phyloP scores from a whole-genome alignment of 2,797 vertebrate species.

The Gadopsis bispinosus region DNA sequence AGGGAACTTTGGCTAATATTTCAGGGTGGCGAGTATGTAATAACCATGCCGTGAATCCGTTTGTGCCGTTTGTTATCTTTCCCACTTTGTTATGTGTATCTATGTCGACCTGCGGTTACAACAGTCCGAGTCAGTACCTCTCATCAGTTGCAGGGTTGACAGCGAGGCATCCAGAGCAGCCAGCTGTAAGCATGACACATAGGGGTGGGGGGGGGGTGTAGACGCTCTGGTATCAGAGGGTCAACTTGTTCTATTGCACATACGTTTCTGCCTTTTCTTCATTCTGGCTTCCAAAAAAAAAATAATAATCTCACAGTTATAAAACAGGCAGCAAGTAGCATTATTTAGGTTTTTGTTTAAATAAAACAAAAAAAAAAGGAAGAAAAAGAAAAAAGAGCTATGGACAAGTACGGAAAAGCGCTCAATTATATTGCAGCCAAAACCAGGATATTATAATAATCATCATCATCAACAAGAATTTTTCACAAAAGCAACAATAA shows the following conservation, averaged over 20 bases:
- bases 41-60: neutral
- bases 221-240: slow-evolving; percentile 37
- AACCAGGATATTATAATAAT: slow-evolving; percentile 67
- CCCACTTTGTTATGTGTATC: slow-evolving; percentile 40
- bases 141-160: slow-evolving; percentile 53
- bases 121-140: slow-evolving; percentile 52
- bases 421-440: slow-evolving; percentile 72
- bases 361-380: slow-evolving; percentile 35
- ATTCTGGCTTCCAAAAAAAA: slow-evolving; percentile 64
- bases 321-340: slow-evolving; percentile 78
- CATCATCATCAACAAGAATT: slow-evolving; percentile 71
- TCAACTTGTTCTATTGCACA: slow-evolving; percentile 85
- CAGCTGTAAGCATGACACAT: slow-evolving; percentile 7
- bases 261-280: slow-evolving; percentile 75
- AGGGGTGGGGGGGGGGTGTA: neutral
- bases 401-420: slow-evolving; percentile 63
- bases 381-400: slow-evolving; percentile 6
- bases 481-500: slow-evolving; percentile 77
- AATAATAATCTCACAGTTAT: slow-evolving; percentile 69
- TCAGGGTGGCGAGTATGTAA: neutral
- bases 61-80: slow-evolving; percentile 36
- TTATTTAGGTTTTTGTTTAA: slow-evolving; percentile 67
- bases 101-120: slow-evolving; percentile 41
- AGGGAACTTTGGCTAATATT: neutral
- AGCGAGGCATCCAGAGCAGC: slow-evolving; percentile 55